A percentile compares a stretch with the other conserved stretches of the same genome.
Conservation (phyloP, 2,888 invertebrate species). For the Drosophila macrospina region DNA sequence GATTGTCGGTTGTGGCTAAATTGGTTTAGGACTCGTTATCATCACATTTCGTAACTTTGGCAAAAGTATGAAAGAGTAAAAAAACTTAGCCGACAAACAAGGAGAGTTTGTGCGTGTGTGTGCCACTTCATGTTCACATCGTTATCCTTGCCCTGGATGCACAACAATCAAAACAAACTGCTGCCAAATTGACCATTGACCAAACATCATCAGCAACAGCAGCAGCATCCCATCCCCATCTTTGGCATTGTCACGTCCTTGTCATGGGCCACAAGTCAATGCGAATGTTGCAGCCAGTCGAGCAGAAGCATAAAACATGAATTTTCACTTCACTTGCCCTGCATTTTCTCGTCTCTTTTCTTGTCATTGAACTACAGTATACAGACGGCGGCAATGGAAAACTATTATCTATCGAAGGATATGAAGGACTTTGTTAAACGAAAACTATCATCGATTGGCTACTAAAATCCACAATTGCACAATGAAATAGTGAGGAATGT, state of each 20-base stretch:
- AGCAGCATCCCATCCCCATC: slow-evolving; percentile 10
- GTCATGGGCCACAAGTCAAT: slow-evolving; percentile 55
- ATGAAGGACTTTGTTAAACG: slow-evolving; percentile 13
- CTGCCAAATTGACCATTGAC: slow-evolving; percentile 81
- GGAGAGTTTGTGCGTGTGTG: slow-evolving; percentile 10
- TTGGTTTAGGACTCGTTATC: slow-evolving; percentile 58
- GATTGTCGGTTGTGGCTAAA: slow-evolving; percentile 11
- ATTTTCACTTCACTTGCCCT: slow-evolving; percentile 30
- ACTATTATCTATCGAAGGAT: slow-evolving; percentile 29
- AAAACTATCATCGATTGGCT: slow-evolving; percentile 20
- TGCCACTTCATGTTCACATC: slow-evolving; percentile 71
- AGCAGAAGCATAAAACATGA: slow-evolving; percentile 31
- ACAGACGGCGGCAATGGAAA: slow-evolving; percentile 20
- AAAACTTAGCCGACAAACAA: neutral
- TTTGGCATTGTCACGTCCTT: slow-evolving; percentile 67
- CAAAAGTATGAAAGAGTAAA: slow-evolving; percentile 47
- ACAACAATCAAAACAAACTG: slow-evolving; percentile 82
- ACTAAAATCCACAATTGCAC: slow-evolving; percentile 10
- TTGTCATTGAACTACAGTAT: neutral
- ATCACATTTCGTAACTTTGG: slow-evolving; percentile 70
- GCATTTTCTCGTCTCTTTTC: slow-evolving; percentile 24
- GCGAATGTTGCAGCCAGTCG: slow-evolving; percentile 30
- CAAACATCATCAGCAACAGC: slow-evolving; percentile 31
- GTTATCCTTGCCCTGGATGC: slow-evolving; percentile 78
- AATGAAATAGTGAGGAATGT: neutral